phyloP scores from a whole-genome alignment of 2,888 invertebrate species.

The Elysia crispata region DNA sequence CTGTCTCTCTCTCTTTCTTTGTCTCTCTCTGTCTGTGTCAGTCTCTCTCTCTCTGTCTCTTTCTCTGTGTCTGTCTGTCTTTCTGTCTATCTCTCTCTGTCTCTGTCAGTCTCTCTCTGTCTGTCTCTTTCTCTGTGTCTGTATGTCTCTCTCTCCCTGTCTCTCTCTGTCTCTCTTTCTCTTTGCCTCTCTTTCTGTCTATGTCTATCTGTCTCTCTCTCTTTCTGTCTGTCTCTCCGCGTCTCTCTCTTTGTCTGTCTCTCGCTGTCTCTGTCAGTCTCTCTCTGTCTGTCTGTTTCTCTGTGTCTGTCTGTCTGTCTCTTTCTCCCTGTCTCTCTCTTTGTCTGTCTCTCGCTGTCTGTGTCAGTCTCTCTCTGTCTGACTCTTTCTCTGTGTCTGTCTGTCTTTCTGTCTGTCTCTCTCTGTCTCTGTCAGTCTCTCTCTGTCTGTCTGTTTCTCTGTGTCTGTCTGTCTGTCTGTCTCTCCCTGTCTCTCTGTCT shows the following conservation, averaged over 20 bases:
- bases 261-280: not conserved
- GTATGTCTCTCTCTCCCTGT: slow-evolving; percentile 39
- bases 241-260: not conserved
- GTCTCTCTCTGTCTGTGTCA: slow-evolving; percentile 10
- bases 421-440: too few relatives aligned
- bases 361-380: too few relatives aligned
- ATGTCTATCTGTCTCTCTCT: slow-evolving; percentile 26
- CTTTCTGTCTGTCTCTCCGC: not conserved
- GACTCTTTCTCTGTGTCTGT: too few relatives aligned
- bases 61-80: not conserved
- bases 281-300: too few relatives aligned
- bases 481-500: not conserved
- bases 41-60: slow-evolving; percentile 11
- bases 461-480: too few relatives aligned
- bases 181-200: slow-evolving; percentile 1
- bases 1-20: slow-evolving; percentile 30
- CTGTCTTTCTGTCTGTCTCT: too few relatives aligned
- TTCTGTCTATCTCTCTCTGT: slow-evolving; percentile 20
- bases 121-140: slow-evolving; percentile 22
- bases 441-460: too few relatives aligned
- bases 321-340: too few relatives aligned
- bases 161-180: slow-evolving; percentile 32
- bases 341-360: not conserved
- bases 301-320: too few relatives aligned
- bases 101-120: slow-evolving; percentile 26